Conservation (phyloP, 2,113 vertebrate species). For the Laticauda colubrina region DNA sequence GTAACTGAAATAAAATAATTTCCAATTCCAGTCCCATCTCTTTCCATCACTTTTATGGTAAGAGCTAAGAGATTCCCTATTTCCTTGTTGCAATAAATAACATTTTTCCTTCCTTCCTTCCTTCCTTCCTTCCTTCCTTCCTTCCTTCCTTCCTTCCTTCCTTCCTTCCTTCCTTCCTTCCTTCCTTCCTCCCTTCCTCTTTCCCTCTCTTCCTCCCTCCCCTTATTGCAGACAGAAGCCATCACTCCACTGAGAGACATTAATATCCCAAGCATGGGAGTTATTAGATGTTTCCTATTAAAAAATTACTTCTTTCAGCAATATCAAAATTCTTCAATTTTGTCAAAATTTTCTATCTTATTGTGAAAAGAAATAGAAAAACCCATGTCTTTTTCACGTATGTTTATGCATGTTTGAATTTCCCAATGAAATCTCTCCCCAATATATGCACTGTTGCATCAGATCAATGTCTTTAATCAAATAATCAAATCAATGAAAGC, state of each 20-base stretch:
- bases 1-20: constrained; percentile 75
- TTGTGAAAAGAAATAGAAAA: not conserved
- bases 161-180: not conserved
- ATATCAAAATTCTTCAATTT: not conserved
- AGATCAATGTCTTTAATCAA: not conserved
- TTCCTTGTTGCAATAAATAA: not conserved
- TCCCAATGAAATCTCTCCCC: not conserved
- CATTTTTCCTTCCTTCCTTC: not conserved
- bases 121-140: not conserved
- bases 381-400: not conserved
- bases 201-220: too few relatives aligned
- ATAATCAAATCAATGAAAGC: not conserved
- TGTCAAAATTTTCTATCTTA: not conserved
- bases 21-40: constrained; percentile 45
- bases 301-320: not conserved
- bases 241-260: not conserved
- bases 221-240: not conserved
- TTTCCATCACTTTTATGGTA: constrained; percentile 24
- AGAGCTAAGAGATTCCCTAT: constrained; percentile 46
- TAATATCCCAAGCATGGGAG: not conserved
- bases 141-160: not conserved
- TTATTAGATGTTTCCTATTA: not conserved
- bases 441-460: not conserved
- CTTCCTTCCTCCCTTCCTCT: too few relatives aligned
- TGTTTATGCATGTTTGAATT: not conserved